Conservation (phyloP, 2,888 invertebrate species). For the Ligdia adustata region DNA sequence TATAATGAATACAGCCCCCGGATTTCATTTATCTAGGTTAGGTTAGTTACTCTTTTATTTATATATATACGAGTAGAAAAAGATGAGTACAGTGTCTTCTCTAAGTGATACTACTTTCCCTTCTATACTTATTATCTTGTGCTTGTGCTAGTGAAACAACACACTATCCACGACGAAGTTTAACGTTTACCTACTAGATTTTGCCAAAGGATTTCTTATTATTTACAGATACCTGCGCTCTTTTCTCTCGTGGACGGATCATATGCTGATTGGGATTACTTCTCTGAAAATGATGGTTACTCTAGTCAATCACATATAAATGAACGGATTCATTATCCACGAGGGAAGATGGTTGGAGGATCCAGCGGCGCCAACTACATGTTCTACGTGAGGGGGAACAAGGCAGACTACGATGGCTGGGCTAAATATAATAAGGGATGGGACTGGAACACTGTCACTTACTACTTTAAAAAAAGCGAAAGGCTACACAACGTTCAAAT, state of each 20-base stretch:
- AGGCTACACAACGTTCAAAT: conserved; percentile 31
- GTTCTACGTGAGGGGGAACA: conserved; percentile 86
- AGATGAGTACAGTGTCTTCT: too few relatives aligned
- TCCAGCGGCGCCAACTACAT: conserved; percentile 86
- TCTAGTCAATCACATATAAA: conserved; percentile 41
- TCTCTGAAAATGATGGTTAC: conserved; percentile 41
- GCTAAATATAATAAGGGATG: conserved; percentile 82
- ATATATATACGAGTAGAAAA: too few relatives aligned
- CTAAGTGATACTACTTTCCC: too few relatives aligned
- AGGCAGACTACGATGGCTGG: conserved; percentile 86
- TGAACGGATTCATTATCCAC: conserved; percentile 62
- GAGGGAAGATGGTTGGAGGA: conserved; percentile 87
- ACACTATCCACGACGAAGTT: too few relatives aligned
- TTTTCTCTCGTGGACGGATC: conserved; percentile 24
- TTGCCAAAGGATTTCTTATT: too few relatives aligned
- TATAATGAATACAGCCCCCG: too few relatives aligned
- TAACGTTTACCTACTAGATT: too few relatives aligned
- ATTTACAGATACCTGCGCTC: conserved; percentile 46
- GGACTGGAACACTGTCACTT: conserved; percentile 44
- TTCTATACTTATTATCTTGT: too few relatives aligned
- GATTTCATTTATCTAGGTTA: too few relatives aligned
- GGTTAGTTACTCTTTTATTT: too few relatives aligned
- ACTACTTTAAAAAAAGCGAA: conserved; percentile 51
- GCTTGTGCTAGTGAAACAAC: too few relatives aligned
- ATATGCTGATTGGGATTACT: conserved; percentile 36